Conservation (phyloP, 53 echinoderm and acorn worm species). For the Arbacia lixula region DNA sequence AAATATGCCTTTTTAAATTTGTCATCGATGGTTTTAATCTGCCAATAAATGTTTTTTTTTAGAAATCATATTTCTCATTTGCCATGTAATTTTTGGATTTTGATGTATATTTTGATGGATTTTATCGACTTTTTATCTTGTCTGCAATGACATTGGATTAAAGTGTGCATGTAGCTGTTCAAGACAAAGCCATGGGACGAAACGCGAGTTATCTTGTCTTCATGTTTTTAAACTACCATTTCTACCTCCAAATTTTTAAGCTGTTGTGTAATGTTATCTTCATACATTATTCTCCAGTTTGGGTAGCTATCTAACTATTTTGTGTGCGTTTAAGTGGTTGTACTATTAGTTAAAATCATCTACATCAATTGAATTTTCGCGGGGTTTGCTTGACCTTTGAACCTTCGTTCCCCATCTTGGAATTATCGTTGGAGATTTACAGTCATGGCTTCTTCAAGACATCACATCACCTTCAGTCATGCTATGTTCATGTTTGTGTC, state of each 20-base stretch:
- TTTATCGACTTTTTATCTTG: conserved; percentile 1
- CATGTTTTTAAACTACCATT: background rate
- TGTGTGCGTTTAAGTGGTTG: no score
- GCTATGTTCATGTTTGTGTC: background rate
- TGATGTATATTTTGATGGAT: background rate
- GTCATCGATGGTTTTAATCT: conserved; percentile 9
- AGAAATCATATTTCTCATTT: conserved; percentile 1
- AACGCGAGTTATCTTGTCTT: conserved; percentile 10
- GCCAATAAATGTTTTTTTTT: background rate
- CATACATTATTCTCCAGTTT: background rate
- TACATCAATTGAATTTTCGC: no score
- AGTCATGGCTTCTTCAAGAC: conserved; percentile 12
- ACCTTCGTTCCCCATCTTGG: background rate
- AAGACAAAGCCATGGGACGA: background rate
- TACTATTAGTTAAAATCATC: no score
- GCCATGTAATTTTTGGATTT: background rate
- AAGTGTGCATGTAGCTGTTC: conserved; percentile 6
- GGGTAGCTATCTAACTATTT: no score
- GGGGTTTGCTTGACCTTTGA: conserved; percentile 15
- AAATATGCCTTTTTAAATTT: conserved; percentile 21
- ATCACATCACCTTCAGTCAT: background rate
- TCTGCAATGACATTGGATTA: conserved; percentile 4
- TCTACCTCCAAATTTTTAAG: background rate
- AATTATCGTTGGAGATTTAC: background rate
- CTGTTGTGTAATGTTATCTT: conserved; percentile 1